A percentile compares a stretch with the other conserved stretches of the same genome.
phyloP scores from a whole-genome alignment of 2,888 invertebrate genomes.

The Sinodicranocentrus sp. region DNA sequence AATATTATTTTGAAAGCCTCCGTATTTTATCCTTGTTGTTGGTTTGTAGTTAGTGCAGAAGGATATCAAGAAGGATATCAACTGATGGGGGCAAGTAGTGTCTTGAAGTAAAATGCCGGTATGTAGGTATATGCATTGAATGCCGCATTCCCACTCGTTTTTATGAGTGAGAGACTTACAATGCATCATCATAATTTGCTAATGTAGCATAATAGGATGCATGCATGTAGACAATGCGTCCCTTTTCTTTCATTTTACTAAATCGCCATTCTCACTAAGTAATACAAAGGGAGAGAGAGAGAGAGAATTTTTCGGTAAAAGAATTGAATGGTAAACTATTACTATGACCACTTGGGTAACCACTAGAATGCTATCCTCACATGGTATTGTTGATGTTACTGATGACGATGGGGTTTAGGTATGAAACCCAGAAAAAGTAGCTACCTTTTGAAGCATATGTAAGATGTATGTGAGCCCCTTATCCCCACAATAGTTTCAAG shows the following conservation, averaged over 20 bases:
- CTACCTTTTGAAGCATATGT: not conserved
- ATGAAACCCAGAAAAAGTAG: constrained; percentile 47
- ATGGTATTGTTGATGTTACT: constrained; percentile 26
- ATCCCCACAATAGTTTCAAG: constrained; percentile 25
- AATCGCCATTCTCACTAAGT: constrained; percentile 34
- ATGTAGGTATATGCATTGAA: not conserved
- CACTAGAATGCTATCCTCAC: constrained; percentile 23
- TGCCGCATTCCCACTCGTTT: not conserved
- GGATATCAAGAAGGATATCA: too few species aligned
- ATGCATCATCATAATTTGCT: not conserved
- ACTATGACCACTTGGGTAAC: constrained; percentile 43
- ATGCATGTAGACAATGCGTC: not conserved
- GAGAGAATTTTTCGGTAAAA: constrained; percentile 33
- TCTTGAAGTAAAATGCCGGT: constrained; percentile 24
- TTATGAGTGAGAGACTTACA: not conserved
- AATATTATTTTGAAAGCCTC: too few species aligned
- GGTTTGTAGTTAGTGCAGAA: too few species aligned
- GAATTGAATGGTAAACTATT: constrained; percentile 19
- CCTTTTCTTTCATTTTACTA: constrained; percentile 33
- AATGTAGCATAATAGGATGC: too few species aligned
- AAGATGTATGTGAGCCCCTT: not conserved
- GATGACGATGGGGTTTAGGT: constrained; percentile 43
- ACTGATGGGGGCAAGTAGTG: too few species aligned
- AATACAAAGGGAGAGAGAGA: constrained; percentile 1
- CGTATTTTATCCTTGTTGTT: not conserved